Conservation (phyloP, 2,113 vertebrate species). For the Tragelaphus imberbis region DNA sequence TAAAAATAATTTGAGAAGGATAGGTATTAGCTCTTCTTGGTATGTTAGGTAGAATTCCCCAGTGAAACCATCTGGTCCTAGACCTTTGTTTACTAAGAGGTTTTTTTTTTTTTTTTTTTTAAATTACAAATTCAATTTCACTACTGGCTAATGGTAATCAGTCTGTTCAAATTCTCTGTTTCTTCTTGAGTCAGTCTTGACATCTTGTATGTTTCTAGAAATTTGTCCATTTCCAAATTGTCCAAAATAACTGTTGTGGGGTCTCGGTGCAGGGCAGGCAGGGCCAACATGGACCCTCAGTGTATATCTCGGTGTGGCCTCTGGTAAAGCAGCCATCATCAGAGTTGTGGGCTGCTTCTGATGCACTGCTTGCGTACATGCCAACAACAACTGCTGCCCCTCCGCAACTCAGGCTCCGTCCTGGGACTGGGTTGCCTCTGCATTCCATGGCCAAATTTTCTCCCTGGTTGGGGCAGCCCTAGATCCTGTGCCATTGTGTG, state of each 20-base stretch:
- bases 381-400: accelerated
- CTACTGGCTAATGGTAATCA: not conserved
- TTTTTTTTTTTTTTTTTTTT: not conserved
- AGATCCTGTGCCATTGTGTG: not conserved
- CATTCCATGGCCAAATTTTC: not conserved
- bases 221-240: not conserved
- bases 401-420: not conserved
- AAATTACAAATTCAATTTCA: not conserved
- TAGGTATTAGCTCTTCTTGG: not conserved
- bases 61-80: not conserved
- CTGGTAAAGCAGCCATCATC: not conserved
- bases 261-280: not conserved
- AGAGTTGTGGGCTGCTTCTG: not conserved
- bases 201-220: not conserved
- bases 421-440: not conserved
- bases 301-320: not conserved
- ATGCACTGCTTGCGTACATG: not conserved
- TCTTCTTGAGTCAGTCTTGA: not conserved
- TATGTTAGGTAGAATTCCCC: not conserved
- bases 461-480: not conserved
- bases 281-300: not conserved
- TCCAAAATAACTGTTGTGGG: not conserved
- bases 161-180: not conserved
- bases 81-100: not conserved
- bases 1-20: not conserved